These are phyloP conservation scores for Apogon hyalosoma DNA, from an alignment of 2,797 vertebrate species.

Conservation along the genomic window DNA sequence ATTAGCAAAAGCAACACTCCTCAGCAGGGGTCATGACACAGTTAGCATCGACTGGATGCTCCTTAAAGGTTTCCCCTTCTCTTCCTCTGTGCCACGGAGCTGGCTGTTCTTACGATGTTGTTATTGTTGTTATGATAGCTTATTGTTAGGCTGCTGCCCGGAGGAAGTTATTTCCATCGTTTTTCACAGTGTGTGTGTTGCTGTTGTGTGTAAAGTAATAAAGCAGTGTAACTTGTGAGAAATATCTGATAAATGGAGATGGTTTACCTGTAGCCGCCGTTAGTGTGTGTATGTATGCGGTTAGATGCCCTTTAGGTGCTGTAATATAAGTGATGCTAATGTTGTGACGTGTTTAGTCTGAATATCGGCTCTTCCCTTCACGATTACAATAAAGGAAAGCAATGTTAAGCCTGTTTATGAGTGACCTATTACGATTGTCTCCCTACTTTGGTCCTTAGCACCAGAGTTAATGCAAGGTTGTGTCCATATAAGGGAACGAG, in stretches of 20 bases:
- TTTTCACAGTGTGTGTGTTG: conserved; percentile 8
- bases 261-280: conserved; percentile 8
- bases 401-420: neutral
- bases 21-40: conserved; percentile 50
- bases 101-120: conserved; percentile 10
- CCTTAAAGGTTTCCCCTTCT: conserved; percentile 8
- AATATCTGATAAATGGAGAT: conserved; percentile 4
- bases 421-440: conserved; percentile 12
- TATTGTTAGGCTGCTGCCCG: conserved; percentile 19
- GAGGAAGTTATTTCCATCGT: conserved; percentile 26
- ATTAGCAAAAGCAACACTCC: conserved; percentile 64
- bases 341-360: neutral
- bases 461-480: neutral
- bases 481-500: conserved; percentile 60
- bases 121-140: conserved; percentile 25
- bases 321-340: neutral
- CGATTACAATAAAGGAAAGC: neutral
- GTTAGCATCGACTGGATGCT: conserved; percentile 52
- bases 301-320: neutral
- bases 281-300: neutral
- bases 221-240: conserved; percentile 9
- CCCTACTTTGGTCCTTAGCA: conserved; percentile 17
- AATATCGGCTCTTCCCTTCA: too few species aligned
- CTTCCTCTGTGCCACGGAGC: conserved; percentile 4
- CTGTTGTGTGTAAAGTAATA: conserved; percentile 24